Evolutionary conservation across 35 echinoderm and acorn worm species (phyloP), one percentile per base, ranked within the genome.

Genomic region (Ophiothrix spiculata): DNA sequence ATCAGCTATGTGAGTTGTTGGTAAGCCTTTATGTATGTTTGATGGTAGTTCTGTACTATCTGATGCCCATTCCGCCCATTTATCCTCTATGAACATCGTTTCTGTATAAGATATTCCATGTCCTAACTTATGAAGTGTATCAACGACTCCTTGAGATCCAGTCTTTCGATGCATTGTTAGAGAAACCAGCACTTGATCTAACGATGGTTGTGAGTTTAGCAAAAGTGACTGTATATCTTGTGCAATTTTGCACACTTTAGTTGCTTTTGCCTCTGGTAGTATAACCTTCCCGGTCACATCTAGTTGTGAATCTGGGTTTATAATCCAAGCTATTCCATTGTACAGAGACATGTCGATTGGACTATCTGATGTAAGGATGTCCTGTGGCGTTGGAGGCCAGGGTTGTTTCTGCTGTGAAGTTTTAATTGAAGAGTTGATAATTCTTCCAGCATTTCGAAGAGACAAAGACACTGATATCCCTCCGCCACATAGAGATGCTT

Each of bases 41-140:
- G 74, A 76, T 31, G 74, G 76, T 37, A 78, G 32, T 4, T 37
- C 38, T 78, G 76, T 31, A 4, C 76, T 69, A 36, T 78, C 6
- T 4, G 76, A 78, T 78, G 76, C 10, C 76, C 76, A 78, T 78
- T 78, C 76, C 32, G 76, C 76, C 76, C 76, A 78, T 34, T 78
- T 78, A 34, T 78, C 76, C 31, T 78, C 76, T 4, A 78, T 78
- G 74, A 78, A 78, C 38, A 78, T 39, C 3, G 76, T 78, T 31
- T 78, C 76, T 31, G 76, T 78, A 36, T 78, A 78, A 4, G 76
- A 78, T 34, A 78, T 39, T 78, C 76, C 76, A 36, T 78, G 38
- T 36, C 76, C 76, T 4, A 78, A 36, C 25, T 34, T 4, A n/a
- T 36, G 38, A 78, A 78, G 76, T 11, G 38, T 39, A 31, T 78